Percentiles rank a stretch among this genome's conserved stretches.
phyloP scores from a whole-genome alignment of 2,113 vertebrate species.

The Xenotilapia leptura region DNA sequence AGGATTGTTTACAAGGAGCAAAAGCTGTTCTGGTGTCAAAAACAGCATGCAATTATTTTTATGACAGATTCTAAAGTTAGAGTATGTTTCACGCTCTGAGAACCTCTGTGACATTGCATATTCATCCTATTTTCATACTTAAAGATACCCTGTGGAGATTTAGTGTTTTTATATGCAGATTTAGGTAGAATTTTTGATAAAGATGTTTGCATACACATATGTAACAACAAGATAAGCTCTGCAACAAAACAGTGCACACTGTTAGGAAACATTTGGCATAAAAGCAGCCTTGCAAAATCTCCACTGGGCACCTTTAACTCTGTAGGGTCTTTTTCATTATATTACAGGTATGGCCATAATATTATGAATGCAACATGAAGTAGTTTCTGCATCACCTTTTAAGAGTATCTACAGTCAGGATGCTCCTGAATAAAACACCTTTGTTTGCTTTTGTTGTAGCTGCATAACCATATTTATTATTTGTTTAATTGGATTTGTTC shows the following conservation, averaged over 20 bases:
- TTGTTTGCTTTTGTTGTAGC: not conserved
- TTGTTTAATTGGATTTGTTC: not conserved
- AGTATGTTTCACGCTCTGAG: not conserved
- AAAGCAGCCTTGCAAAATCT: not conserved
- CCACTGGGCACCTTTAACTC: constrained; percentile 15
- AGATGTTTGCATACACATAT: not conserved
- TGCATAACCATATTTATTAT: not conserved
- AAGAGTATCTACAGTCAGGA: not conserved
- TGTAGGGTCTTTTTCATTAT: not conserved
- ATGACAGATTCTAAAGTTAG: not conserved
- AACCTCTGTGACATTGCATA: constrained; percentile 31
- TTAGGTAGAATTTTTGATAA: fast-evolving
- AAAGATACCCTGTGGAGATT: constrained; percentile 24
- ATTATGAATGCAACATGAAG: not conserved
- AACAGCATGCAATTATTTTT: not conserved
- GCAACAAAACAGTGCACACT: not conserved
- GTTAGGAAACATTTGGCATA: not conserved
- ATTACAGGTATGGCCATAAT: not conserved
- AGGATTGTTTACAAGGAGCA: not conserved
- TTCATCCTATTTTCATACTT: constrained; percentile 6
- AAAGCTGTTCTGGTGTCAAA: not conserved
- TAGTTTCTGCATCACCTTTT: not conserved
- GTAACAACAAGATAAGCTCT: fast-evolving
- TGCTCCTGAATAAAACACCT: not conserved
- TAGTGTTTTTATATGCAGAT: not conserved